A percentile compares a stretch with the other conserved stretches of the same genome.
phyloP scores from a whole-genome alignment of 2,888 invertebrate genomes.

The Drosophila pseudotalamancana region DNA sequence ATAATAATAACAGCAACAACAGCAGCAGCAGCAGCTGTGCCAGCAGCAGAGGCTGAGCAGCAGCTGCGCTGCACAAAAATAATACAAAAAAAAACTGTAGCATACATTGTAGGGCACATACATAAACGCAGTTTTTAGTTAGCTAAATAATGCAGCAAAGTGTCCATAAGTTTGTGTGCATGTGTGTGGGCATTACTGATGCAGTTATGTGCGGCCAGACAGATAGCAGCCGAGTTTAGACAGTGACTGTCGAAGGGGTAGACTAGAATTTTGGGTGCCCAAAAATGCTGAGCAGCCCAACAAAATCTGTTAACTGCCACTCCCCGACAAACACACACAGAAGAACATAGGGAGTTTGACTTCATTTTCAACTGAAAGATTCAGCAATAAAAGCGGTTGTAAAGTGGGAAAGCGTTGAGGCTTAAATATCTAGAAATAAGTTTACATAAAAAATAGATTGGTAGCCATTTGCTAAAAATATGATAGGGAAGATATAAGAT shows the following conservation, averaged over 20 bases:
- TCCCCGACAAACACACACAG: background rate
- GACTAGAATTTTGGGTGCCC: background rate
- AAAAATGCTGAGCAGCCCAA: background rate
- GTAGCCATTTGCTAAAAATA: too few species aligned
- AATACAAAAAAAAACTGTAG: slow-evolving; percentile 40
- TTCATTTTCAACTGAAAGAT: background rate
- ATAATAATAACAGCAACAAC: slow-evolving; percentile 27
- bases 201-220: slow-evolving; percentile 28
- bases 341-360: background rate
- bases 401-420: too few species aligned
- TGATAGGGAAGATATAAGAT: too few species aligned
- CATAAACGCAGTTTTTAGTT: background rate
- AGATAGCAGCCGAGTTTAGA: slow-evolving; percentile 23
- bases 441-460: too few species aligned
- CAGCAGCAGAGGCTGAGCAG: slow-evolving; percentile 24
- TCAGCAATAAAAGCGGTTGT: background rate
- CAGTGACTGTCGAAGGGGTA: slow-evolving; percentile 4
- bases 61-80: slow-evolving; percentile 45
- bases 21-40: slow-evolving; percentile 13
- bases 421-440: too few species aligned
- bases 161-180: slow-evolving; percentile 4
- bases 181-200: slow-evolving; percentile 11
- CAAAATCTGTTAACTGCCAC: slow-evolving; percentile 12
- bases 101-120: slow-evolving; percentile 53
- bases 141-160: background rate